phyloP scores from a whole-genome alignment of 2,797 vertebrate species.

The Denticeps clupeoides region DNA sequence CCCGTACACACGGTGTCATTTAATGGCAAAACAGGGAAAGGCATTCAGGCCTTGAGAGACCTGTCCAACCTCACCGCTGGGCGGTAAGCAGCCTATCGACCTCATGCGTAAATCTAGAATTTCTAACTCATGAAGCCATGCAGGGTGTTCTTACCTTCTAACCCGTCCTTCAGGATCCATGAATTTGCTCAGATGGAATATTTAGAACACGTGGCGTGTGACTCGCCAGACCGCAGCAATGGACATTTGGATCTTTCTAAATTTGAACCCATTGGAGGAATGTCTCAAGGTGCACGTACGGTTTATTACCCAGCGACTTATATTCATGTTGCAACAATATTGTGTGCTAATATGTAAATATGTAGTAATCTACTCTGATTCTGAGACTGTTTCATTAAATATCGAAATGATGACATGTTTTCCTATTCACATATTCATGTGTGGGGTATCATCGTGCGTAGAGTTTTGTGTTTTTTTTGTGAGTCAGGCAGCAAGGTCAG shows the following conservation, averaged over 20 bases:
- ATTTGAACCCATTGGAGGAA: slow-evolving; percentile 42
- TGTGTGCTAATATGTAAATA: too few species aligned
- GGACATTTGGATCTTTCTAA: slow-evolving; percentile 18
- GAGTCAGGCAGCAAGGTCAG: slow-evolving; percentile 47
- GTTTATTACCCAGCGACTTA: too few species aligned
- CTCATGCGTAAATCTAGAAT: too few species aligned
- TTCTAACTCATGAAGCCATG: too few species aligned
- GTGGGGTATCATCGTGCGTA: too few species aligned
- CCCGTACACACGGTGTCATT: slow-evolving; percentile 60
- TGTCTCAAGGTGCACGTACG: slow-evolving; percentile 63
- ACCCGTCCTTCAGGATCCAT: slow-evolving; percentile 53
- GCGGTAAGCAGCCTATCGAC: slow-evolving; percentile 48
- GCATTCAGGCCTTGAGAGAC: slow-evolving; percentile 51
- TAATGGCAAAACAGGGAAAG: slow-evolving; percentile 54
- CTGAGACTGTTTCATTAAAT: too few species aligned
- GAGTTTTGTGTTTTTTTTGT: too few species aligned
- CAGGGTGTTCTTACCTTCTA: slow-evolving; percentile 4
- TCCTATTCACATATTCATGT: too few species aligned
- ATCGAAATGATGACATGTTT: too few species aligned
- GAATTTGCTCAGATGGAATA: slow-evolving; percentile 51
- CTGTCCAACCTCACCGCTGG: slow-evolving; percentile 45
- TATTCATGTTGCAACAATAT: too few species aligned
- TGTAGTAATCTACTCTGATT: too few species aligned
- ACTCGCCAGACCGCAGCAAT: slow-evolving; percentile 26
- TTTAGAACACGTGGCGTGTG: slow-evolving; percentile 17